Base-by-base conservation (phyloP, 2,113 vertebrate genomes). In the Empidonax alnorum region DNA sequence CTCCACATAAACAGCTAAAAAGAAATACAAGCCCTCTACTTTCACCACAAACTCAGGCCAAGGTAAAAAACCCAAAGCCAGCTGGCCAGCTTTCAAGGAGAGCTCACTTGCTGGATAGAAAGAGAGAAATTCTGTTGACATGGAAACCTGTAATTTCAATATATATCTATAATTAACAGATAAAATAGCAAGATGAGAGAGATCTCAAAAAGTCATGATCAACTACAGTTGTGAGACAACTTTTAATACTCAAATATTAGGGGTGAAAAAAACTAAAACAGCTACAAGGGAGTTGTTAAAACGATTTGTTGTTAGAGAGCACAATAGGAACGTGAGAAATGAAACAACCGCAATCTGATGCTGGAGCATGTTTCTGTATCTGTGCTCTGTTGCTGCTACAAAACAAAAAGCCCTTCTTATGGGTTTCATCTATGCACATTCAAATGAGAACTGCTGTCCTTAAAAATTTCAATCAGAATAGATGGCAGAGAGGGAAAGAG, bases 151-250 rank as follows among this genome's bases (percentile, higher is more conserved):
- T 44, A 22, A 85, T 76, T 91, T 53, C 76, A 53, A 71, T 35
- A 63, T 73, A 46, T 50, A 75, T 55, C 56, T 83, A 44, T 68
- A 96, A 94, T 71, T 83, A 92, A 87, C n/a, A 82, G 59, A 74
- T 71, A 66, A 96, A 91, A 72, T 49, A 79, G 42, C 50, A 84
- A 50, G 50, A 86, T 50, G 13, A 81, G 77, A 91, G 86, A 79
- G 33, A 84, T 56, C 30, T 65, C 50, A 49, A 80, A 94, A 96
- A 84, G 10, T 44, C 9, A 6, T 22, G n/a, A 83, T 74, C 23
- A 80, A 7, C 44, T 79, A 18, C 15, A 86, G 12, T 14, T 85
- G 19, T 69, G 17, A 78, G 37, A 78, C n/a, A 79, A 59, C n/a
- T 84, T 80, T 89, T 53, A 59, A 77, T 79, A 63, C 28, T 25